Evolutionary conservation across 2,888 invertebrate species (phyloP).

Genomic region (Athrips mouffetella): DNA sequence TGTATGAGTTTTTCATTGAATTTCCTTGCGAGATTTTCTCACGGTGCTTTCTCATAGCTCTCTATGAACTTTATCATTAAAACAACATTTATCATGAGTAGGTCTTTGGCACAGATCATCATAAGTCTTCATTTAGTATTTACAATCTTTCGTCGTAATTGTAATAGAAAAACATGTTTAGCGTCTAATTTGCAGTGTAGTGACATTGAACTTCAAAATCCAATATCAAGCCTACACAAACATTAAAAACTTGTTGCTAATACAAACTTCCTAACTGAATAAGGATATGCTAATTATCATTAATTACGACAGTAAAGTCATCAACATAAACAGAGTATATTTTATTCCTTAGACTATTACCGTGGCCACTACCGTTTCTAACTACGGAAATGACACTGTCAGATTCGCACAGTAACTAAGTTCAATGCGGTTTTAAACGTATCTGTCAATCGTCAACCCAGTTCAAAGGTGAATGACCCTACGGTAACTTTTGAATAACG

Average conservation of each 20-base stretch:
- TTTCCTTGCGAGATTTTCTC: neutral
- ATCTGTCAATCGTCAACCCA: slow-evolving; percentile 12
- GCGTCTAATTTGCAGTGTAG: neutral
- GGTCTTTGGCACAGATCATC: neutral
- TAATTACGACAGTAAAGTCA: neutral
- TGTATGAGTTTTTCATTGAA: neutral
- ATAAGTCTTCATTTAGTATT: neutral
- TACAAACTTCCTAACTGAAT: neutral
- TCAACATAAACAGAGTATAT: neutral
- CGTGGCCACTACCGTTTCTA: neutral
- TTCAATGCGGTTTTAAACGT: neutral
- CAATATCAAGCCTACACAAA: neutral
- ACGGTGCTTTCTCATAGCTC: neutral
- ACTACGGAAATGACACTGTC: neutral
- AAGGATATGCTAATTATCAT: slow-evolving; percentile 1
- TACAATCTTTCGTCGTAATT: neutral
- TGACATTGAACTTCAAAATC: neutral
- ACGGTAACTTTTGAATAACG: slow-evolving; percentile 30
- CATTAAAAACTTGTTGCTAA: neutral
- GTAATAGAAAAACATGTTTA: neutral
- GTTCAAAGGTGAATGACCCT: slow-evolving; percentile 49
- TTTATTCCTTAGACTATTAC: neutral
- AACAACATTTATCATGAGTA: neutral
- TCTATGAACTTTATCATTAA: slow-evolving; percentile 1
- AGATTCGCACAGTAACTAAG: neutral